These are phyloP conservation scores for Myripristis jacobus DNA, from an alignment of 2,797 vertebrate genomes.

Conservation along the genomic window DNA sequence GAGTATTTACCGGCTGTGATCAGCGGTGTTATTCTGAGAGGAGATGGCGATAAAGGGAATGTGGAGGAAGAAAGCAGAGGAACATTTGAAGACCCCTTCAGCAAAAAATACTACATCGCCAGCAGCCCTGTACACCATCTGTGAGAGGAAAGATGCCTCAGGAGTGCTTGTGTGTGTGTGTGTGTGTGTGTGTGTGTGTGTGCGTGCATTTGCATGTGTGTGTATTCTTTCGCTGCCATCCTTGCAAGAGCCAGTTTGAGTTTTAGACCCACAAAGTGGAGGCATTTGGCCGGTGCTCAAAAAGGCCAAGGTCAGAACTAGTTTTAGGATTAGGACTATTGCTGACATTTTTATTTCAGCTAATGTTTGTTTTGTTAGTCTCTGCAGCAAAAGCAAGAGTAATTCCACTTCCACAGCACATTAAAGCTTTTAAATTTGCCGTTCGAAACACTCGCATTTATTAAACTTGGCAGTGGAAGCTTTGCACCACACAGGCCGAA, in stretches of 20 bases:
- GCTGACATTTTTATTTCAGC: too few relatives aligned
- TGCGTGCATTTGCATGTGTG: slow-evolving; percentile 12
- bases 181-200: slow-evolving; percentile 8
- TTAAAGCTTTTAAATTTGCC: too few relatives aligned
- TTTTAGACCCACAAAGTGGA: neutral
- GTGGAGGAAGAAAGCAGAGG: slow-evolving; percentile 33
- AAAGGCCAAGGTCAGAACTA: too few relatives aligned
- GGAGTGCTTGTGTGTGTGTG: slow-evolving; percentile 52
- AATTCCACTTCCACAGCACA: too few relatives aligned
- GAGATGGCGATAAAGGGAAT: neutral
- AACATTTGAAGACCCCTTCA: slow-evolving; percentile 52
- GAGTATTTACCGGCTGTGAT: neutral
- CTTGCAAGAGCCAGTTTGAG: slow-evolving; percentile 29
- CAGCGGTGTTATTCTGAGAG: slow-evolving; percentile 8
- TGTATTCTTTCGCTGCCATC: slow-evolving; percentile 13
- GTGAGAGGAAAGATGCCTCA: slow-evolving; percentile 70
- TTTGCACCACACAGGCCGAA: too few relatives aligned
- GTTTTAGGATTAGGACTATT: neutral
- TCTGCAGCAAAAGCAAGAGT: too few relatives aligned
- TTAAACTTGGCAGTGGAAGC: too few relatives aligned
- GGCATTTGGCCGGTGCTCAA: neutral
- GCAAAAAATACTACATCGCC: slow-evolving; percentile 53
- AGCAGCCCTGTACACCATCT: slow-evolving; percentile 71
- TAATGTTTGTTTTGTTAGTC: too few relatives aligned
- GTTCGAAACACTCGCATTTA: too few relatives aligned